Evolutionary conservation across 1,140 invertebrate genomes (phyloP).

Genomic region (Rhynchophorus ferrugineus): DNA sequence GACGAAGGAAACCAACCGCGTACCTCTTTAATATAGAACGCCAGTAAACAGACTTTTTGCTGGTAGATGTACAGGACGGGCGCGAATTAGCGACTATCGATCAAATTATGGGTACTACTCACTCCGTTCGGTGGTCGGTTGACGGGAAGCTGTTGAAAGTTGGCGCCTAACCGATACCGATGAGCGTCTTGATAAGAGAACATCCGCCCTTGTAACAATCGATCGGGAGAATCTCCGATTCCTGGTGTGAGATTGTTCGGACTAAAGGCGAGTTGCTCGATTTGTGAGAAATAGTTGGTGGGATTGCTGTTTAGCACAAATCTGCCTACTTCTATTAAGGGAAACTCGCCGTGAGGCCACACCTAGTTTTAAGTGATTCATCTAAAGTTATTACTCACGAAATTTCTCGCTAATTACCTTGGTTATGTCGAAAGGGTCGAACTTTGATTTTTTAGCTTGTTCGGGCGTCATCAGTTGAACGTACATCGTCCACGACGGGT

Average conservation of each 20-base stretch:
- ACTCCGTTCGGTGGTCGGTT: constrained; percentile 72
- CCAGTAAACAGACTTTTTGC: no score
- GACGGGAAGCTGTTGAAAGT: constrained; percentile 90
- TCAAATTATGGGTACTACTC: no score
- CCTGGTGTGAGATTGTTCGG: constrained; percentile 88
- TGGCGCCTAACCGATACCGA: constrained; percentile 77
- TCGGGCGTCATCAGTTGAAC: constrained; percentile 62
- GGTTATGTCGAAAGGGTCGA: constrained; percentile 89
- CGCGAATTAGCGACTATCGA: no score
- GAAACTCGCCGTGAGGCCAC: constrained; percentile 87
- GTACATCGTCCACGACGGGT: constrained; percentile 67
- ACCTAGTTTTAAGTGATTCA: constrained; percentile 36
- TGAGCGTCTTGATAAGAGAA: constrained; percentile 95
- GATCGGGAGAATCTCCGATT: constrained; percentile 91
- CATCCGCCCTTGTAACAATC: constrained; percentile 90
- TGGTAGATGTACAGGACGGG: no score
- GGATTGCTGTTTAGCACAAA: constrained; percentile 85
- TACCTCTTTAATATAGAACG: no score
- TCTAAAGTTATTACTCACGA: background rate
- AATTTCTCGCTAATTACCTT: constrained; percentile 45
- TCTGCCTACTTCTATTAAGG: constrained; percentile 86
- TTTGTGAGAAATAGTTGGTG: constrained; percentile 87
- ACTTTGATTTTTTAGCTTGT: constrained; percentile 56
- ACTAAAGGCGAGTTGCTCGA: constrained; percentile 92
- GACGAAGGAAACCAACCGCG: no score